Evolutionary conservation across 2,888 invertebrate species (phyloP).

Genomic region (Podabrus alpinus): DNA sequence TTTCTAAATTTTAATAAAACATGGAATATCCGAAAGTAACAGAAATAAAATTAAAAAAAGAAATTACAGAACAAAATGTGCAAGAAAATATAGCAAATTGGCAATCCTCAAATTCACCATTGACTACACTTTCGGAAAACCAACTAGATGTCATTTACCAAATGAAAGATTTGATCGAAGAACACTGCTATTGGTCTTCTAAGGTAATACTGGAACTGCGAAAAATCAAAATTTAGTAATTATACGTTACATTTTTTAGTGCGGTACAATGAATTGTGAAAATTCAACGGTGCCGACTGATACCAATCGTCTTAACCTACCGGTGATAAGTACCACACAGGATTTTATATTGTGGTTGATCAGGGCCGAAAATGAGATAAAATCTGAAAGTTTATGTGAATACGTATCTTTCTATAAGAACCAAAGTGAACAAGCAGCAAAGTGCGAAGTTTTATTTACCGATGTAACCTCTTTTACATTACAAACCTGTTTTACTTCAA

Average conservation of each 20-base stretch:
- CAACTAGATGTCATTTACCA: constrained; percentile 75
- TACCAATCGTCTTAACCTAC: constrained; percentile 14
- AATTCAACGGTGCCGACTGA: not conserved
- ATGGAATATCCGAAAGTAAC: not conserved
- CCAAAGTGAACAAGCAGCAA: constrained; percentile 66
- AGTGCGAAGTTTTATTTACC: constrained; percentile 69
- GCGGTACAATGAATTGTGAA: not conserved
- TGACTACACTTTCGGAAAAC: constrained; percentile 75
- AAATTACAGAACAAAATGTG: constrained; percentile 56
- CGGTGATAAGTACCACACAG: constrained; percentile 63
- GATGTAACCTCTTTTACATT: constrained; percentile 56
- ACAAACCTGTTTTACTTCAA: not conserved
- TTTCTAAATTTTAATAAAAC: not conserved
- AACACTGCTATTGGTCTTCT: constrained; percentile 37
- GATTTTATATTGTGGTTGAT: constrained; percentile 81
- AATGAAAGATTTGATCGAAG: constrained; percentile 56
- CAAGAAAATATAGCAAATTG: constrained; percentile 74
- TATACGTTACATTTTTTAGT: not conserved
- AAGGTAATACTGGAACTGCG: constrained; percentile 1
- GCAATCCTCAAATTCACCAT: constrained; percentile 73
- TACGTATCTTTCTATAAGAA: constrained; percentile 75
- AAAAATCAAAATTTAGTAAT: not conserved
- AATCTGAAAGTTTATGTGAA: constrained; percentile 70
- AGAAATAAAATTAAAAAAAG: constrained; percentile 23
- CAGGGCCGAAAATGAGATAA: constrained; percentile 69